Evolutionary conservation across 2,888 invertebrate genomes (phyloP).

Genomic region (Rhopalosiphum nymphaeae): DNA sequence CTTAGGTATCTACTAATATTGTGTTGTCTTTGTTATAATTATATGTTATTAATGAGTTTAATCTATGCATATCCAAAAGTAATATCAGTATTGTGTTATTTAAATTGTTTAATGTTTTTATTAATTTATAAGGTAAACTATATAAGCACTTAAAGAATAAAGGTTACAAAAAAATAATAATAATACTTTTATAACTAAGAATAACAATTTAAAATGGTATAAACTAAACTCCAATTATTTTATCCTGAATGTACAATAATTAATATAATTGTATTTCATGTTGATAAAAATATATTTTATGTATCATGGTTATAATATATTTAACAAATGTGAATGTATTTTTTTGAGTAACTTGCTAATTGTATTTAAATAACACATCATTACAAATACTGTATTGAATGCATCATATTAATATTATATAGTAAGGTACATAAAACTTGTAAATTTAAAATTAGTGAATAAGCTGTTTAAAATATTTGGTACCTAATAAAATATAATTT

Average conservation of each 20-base stretch:
- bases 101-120: not conserved
- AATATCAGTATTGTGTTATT: not conserved
- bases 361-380: not conserved
- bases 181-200: not conserved
- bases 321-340: conserved; percentile 3
- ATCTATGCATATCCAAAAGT: not conserved
- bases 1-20: not conserved
- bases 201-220: not conserved
- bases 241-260: not conserved
- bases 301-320: not conserved
- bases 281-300: not conserved
- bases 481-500: conserved; percentile 29
- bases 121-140: not conserved
- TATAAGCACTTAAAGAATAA: not conserved
- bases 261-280: not conserved
- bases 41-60: not conserved
- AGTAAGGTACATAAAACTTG: not conserved
- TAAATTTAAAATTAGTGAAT: not conserved
- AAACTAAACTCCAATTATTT: not conserved
- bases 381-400: not conserved
- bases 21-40: not conserved
- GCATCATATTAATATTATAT: not conserved
- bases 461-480: conserved; percentile 16
- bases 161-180: not conserved
- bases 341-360: not conserved